Base-by-base conservation (phyloP, 2,888 invertebrate species). In the Oxyscelio sp. region DNA sequence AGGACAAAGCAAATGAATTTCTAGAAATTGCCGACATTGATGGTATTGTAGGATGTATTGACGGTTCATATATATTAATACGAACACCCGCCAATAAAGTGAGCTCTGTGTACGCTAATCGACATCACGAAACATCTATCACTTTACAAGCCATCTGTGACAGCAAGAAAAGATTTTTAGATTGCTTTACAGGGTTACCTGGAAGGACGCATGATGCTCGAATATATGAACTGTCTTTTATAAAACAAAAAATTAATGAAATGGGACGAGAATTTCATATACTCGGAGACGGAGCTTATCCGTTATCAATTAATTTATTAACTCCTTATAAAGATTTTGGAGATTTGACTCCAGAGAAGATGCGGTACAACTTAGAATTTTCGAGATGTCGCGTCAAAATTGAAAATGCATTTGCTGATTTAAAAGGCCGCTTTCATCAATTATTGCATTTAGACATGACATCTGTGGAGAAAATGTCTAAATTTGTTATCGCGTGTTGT, bases 81-180 rank as follows among this genome's bases (percentile, higher is more conserved):
- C n/a, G n/a, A n/a, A n/a, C n/a, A n/a, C n/a, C n/a, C n/a, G n/a
- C n/a, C n/a, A n/a, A n/a, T n/a, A n/a, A n/a, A n/a, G n/a, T n/a
- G n/a, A n/a, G n/a, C n/a, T n/a, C n/a, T n/a, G n/a, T n/a, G n/a
- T n/a, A n/a, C n/a, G n/a, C n/a, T n/a, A n/a, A n/a, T n/a, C n/a
- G 45, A 15, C 45, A 45, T 45, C 15, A 45, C 15, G 45, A 45
- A 45, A 11, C 19, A 45, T 24, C 15, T 1, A 27, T 54, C 27
- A 54, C 43, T 40, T 19, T 61, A 19, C 43, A 61, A 61, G 61
- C 61, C 3, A 61, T 61, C 17, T 61, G 61, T n/a, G 61, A 61
- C 24, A 22, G 5, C 8, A 43, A 61, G 1, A 4, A 34, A 2
- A n/a, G 22, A 24, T 61, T 61, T 19, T n/a, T 61, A 8, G 61